Percentiles rank a stretch among this genome's conserved stretches.
Evolutionary conservation across 1,140 invertebrate genomes (phyloP).

Genomic region (Aculops lycopersici): DNA sequence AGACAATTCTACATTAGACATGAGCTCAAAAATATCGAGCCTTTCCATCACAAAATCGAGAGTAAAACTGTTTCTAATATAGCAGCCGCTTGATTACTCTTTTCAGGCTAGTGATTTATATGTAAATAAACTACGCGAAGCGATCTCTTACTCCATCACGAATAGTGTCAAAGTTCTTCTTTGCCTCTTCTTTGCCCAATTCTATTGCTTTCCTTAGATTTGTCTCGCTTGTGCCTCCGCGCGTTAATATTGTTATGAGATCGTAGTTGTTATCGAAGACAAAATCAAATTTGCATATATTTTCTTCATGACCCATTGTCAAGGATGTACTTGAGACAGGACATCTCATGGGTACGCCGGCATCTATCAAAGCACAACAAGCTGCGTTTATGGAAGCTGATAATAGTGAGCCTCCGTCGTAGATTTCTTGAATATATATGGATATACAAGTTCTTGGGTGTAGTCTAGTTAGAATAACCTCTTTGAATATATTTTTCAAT

Average conservation of each 20-base stretch:
- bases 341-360: background rate
- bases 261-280: background rate
- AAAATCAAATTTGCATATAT: background rate
- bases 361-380: background rate
- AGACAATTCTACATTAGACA: slow-evolving; percentile 17
- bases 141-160: background rate
- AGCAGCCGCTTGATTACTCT: too few relatives aligned
- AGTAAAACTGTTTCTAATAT: too few relatives aligned
- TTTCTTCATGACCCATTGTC: background rate
- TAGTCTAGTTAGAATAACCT: background rate
- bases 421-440: background rate
- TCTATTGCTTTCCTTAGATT: background rate
- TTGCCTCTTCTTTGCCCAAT: background rate
- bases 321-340: background rate
- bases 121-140: too few relatives aligned
- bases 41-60: too few relatives aligned
- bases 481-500: background rate
- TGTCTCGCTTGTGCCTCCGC: background rate
- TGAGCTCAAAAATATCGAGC: too few relatives aligned
- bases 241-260: background rate
- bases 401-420: background rate
- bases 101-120: too few relatives aligned
- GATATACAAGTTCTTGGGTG: background rate
- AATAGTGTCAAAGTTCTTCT: background rate
- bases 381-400: background rate